Evolutionary conservation across 2,888 invertebrate genomes (phyloP).

Genomic region (Philaethria dido): DNA sequence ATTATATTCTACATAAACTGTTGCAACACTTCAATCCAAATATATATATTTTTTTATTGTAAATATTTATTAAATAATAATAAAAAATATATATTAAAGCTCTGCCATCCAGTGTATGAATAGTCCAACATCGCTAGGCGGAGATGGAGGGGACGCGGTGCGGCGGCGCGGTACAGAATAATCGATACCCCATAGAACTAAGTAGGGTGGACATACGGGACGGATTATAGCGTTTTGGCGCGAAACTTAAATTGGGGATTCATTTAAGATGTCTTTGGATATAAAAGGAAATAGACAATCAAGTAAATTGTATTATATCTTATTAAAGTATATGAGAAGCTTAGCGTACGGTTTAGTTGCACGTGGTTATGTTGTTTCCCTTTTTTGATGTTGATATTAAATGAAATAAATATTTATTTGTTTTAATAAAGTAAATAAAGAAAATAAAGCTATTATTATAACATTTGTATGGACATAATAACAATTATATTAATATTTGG

Average conservation of each 20-base stretch:
- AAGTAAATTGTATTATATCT: not conserved
- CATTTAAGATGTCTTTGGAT: not conserved
- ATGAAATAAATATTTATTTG: not conserved
- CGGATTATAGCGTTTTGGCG: constrained; percentile 64
- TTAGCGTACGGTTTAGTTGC: not conserved
- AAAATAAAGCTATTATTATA: too few species aligned
- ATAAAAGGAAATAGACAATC: constrained; percentile 10
- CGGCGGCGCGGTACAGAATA: constrained; percentile 55
- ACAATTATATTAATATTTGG: not conserved
- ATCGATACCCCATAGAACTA: constrained; percentile 78
- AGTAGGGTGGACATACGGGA: constrained; percentile 74
- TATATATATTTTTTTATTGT: too few species aligned
- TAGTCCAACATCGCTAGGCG: constrained; percentile 33
- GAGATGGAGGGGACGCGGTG: constrained; percentile 52
- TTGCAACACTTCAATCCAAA: too few species aligned
- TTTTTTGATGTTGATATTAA: not conserved
- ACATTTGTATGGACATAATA: too few species aligned
- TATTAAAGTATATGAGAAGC: not conserved
- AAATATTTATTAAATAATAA: not conserved
- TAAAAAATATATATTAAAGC: not conserved
- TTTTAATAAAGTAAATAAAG: not conserved
- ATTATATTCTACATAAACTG: too few species aligned
- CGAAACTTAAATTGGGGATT: constrained; percentile 48
- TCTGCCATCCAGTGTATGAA: not conserved
- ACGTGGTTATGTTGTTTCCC: not conserved